Percentiles rank a stretch among this genome's conserved stretches.
These are phyloP conservation scores for Poecilobothrus nobilitatus DNA, from an alignment of 2,888 invertebrate species.

Conservation along the genomic window DNA sequence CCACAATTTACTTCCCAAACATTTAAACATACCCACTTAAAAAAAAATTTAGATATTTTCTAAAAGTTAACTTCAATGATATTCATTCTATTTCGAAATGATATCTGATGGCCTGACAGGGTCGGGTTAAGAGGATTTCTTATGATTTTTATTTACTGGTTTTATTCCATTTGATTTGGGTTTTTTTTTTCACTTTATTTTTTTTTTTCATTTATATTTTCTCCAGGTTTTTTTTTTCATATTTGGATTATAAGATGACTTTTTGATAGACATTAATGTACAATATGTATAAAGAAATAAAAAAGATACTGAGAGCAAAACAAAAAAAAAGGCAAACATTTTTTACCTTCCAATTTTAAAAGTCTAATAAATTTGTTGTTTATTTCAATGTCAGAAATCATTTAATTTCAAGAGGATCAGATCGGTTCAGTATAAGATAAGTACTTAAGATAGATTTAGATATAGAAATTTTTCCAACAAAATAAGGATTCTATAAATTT, in stretches of 20 bases:
- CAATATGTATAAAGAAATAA: neutral
- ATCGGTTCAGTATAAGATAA: neutral
- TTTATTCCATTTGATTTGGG: neutral
- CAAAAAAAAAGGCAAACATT: neutral
- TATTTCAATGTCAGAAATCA: slow-evolving; percentile 1
- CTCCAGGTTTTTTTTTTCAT: neutral
- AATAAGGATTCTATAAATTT: neutral
- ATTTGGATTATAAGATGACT: neutral
- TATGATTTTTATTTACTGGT: neutral
- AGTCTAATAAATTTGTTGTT: neutral
- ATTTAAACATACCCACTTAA: too few species aligned
- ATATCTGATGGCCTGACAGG: slow-evolving; percentile 4
- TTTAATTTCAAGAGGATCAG: neutral
- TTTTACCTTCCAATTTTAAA: neutral
- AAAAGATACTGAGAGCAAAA: neutral
- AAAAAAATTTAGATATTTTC: too few species aligned
- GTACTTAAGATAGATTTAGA: slow-evolving; percentile 3
- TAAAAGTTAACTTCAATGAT: too few species aligned
- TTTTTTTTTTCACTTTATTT: neutral
- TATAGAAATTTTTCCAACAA: neutral
- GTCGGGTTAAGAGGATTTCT: slow-evolving; percentile 4
- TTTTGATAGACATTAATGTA: slow-evolving; percentile 4
- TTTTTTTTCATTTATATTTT: neutral
- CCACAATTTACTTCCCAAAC: too few species aligned
- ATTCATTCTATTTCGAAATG: neutral